These are phyloP conservation scores for Lota lota DNA, from an alignment of 2,113 vertebrate genomes.

Conservation along the genomic window DNA sequence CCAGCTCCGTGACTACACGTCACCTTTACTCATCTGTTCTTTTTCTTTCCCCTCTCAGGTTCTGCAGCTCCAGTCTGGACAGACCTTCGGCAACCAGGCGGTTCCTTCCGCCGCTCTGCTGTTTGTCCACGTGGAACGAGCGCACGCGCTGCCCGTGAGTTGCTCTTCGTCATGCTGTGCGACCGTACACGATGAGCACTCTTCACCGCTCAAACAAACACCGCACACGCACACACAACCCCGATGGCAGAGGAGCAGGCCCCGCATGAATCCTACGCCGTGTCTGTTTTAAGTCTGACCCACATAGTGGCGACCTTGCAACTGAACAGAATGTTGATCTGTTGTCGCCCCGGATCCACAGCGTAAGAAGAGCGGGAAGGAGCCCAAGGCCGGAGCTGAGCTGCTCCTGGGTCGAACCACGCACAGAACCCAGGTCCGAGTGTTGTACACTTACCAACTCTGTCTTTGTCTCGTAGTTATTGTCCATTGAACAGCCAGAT, in stretches of 20 bases:
- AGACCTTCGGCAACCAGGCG: constrained; percentile 76
- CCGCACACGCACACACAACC: neutral
- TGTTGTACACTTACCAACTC: neutral
- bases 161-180: neutral
- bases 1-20: neutral
- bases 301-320: no score
- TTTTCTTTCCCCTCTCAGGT: constrained; percentile 62
- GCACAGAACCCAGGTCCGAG: constrained; percentile 81
- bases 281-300: no score
- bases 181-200: no score
- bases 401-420: constrained; percentile 72
- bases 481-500: neutral
- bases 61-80: constrained; percentile 75
- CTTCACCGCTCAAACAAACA: neutral
- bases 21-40: neutral
- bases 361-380: constrained; percentile 84
- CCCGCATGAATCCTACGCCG: no score
- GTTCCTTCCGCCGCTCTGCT: constrained; percentile 81
- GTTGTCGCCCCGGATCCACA: constrained; percentile 48
- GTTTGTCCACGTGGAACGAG: constrained; percentile 79
- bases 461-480: neutral
- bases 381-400: constrained; percentile 77
- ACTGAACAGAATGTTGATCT: no score
- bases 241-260: no score
- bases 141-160: constrained; percentile 80